A percentile compares a stretch with the other conserved stretches of the same genome.
Conservation (phyloP, 2,797 vertebrate species). For the Lacerta bilineata region DNA sequence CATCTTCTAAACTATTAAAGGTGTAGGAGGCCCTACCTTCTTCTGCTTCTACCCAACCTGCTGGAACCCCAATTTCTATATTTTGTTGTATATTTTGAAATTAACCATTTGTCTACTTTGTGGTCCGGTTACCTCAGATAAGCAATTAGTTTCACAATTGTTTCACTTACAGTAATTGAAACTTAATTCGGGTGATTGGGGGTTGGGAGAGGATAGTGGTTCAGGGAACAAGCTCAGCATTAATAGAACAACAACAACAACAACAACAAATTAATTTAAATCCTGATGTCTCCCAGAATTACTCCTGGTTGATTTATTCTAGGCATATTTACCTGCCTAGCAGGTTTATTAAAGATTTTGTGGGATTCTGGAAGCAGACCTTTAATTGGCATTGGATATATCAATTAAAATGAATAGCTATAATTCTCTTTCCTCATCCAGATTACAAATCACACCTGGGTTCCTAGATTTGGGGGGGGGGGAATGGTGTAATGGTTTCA, state of each 20-base stretch:
- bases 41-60: not conserved
- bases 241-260: not conserved
- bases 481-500: not conserved
- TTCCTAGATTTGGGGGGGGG: not conserved
- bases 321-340: not conserved
- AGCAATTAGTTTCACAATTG: not conserved
- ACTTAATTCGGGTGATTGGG: not conserved
- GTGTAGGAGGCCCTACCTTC: too few relatives aligned
- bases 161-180: not conserved
- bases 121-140: not conserved
- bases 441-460: not conserved
- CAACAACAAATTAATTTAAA: not conserved
- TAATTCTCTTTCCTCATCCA: slow-evolving; percentile 12
- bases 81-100: not conserved
- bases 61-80: not conserved
- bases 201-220: not conserved
- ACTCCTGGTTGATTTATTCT: not conserved
- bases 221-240: not conserved
- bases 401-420: not conserved
- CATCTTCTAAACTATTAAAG: too few relatives aligned
- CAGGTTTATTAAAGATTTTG: not conserved
- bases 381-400: slow-evolving; percentile 1
- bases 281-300: not conserved
- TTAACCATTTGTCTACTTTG: not conserved
- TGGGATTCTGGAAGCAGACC: not conserved